These are phyloP conservation scores for Paracanthobrama guichenoti DNA, from an alignment of 2,113 vertebrate genomes.

Conservation along the genomic window DNA sequence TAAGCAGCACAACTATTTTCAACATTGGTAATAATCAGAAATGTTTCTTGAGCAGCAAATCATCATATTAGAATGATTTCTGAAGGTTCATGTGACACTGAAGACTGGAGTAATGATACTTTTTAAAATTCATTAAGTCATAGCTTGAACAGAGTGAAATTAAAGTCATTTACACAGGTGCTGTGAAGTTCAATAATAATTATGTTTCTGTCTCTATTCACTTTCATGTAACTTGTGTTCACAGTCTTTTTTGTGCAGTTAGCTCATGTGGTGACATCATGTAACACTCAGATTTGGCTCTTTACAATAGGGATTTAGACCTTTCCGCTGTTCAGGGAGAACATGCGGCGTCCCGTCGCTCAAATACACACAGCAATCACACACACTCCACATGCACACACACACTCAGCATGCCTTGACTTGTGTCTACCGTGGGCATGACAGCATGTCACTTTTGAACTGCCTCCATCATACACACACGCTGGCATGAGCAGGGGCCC, in stretches of 20 bases:
- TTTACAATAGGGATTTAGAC: background rate
- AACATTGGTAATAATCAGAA: too few species aligned
- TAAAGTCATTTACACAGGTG: background rate
- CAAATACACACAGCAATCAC: conserved; percentile 15
- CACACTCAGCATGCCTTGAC: conserved; percentile 6
- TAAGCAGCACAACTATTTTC: too few species aligned
- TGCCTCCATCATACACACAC: conserved; percentile 9
- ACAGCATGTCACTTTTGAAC: conserved; percentile 23
- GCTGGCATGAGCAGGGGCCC: background rate
- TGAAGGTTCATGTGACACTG: too few species aligned
- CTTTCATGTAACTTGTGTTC: background rate
- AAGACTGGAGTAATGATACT: too few species aligned
- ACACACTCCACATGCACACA: conserved; percentile 16
- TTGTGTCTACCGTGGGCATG: conserved; percentile 10
- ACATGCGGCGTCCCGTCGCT: background rate
- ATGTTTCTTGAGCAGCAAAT: too few species aligned
- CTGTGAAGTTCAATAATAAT: too few species aligned
- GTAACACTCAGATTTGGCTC: background rate
- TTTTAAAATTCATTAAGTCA: too few species aligned
- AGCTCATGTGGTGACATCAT: background rate
- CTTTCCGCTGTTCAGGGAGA: conserved; percentile 2
- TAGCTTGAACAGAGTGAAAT: background rate
- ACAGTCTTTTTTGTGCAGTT: background rate
- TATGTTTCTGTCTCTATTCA: background rate
- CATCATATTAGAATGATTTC: too few species aligned